Conservation (phyloP, 2,888 invertebrate genomes). For the Trachelus iudaicus region DNA sequence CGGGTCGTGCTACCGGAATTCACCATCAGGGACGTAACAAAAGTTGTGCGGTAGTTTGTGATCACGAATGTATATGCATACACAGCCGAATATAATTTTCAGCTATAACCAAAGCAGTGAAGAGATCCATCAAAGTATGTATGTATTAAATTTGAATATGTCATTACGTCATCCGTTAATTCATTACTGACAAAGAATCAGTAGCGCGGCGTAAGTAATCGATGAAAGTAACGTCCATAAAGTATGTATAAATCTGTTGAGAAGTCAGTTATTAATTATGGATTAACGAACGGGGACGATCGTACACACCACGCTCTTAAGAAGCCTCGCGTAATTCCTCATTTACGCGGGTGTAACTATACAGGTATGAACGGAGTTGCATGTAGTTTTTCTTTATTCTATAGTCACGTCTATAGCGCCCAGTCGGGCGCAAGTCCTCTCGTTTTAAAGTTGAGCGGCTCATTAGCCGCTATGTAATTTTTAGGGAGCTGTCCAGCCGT, state of each 20-base stretch:
- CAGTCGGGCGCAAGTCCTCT: constrained; percentile 7
- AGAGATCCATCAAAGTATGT: neutral
- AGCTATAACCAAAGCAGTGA: neutral
- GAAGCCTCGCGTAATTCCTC: neutral
- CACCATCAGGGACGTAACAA: neutral
- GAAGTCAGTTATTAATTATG: neutral
- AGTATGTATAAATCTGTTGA: neutral
- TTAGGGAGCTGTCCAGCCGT: constrained; percentile 26
- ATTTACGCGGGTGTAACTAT: neutral
- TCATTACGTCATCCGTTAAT: neutral
- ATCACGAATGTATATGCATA: neutral
- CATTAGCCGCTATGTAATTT: constrained; percentile 36
- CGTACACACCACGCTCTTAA: neutral
- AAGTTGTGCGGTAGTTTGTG: neutral
- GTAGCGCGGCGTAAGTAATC: neutral
- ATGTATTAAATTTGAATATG: neutral
- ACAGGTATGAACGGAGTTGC: neutral
- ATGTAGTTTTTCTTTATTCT: neutral
- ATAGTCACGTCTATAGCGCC: neutral
- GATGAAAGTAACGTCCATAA: neutral
- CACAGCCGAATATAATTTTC: neutral
- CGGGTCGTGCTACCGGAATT: constrained; percentile 1
- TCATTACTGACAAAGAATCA: neutral
- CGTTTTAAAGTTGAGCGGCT: constrained; percentile 18
- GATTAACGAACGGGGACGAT: neutral